Evolutionary conservation across 2,113 vertebrate species (phyloP).

Genomic region (Puma concolor): DNA sequence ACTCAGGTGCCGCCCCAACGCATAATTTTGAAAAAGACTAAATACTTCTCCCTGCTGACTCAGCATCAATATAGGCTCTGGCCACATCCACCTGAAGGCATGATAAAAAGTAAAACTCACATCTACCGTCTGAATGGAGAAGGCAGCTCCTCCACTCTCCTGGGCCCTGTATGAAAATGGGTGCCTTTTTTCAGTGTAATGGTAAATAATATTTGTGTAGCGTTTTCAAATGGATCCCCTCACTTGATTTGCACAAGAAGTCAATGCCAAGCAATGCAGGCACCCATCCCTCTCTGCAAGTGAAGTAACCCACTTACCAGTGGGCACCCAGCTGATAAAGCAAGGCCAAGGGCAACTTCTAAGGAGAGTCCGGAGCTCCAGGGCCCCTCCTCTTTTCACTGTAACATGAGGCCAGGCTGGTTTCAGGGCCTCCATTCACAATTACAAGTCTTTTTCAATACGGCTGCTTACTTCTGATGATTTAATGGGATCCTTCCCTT

Average conservation of each 20-base stretch:
- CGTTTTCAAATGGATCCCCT: background rate
- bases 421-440: background rate
- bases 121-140: background rate
- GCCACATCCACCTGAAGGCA: background rate
- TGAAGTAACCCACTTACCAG: too few species aligned
- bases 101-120: background rate
- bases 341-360: background rate
- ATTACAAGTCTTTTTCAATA: background rate
- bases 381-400: rapidly evolving
- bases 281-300: background rate
- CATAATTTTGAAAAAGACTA: background rate
- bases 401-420: rapidly evolving
- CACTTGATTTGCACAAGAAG: background rate
- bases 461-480: background rate
- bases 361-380: background rate
- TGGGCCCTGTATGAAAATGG: background rate
- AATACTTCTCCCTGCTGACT: background rate
- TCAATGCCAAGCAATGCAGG: too few species aligned
- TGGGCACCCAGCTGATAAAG: background rate
- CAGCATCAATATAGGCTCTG: background rate
- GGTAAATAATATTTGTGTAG: background rate
- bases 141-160: rapidly evolving
- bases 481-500: background rate
- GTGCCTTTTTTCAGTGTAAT: background rate
- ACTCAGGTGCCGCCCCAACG: too few species aligned